phyloP scores from a whole-genome alignment of 1,140 invertebrate species.

The Cecropterus lyciades region DNA sequence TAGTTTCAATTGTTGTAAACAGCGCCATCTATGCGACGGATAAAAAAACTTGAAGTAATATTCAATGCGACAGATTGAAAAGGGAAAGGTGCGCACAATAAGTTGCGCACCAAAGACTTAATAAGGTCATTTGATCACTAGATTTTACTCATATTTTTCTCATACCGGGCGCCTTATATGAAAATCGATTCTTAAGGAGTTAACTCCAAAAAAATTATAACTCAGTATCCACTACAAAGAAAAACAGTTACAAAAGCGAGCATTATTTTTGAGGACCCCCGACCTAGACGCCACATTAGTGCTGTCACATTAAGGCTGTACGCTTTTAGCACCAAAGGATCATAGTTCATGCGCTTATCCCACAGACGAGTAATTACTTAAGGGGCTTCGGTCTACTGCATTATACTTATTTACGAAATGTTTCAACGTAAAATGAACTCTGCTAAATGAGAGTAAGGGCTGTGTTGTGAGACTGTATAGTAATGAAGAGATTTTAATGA shows the following conservation, averaged over 20 bases:
- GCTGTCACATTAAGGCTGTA: conserved; percentile 26
- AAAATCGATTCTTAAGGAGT: too few relatives aligned
- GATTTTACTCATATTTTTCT: too few relatives aligned
- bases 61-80: too few relatives aligned
- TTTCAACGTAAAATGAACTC: conserved; percentile 5
- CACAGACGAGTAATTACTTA: conserved; percentile 36
- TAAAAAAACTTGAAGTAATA: too few relatives aligned
- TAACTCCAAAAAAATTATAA: too few relatives aligned
- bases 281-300: conserved; percentile 15
- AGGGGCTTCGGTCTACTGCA: conserved; percentile 32
- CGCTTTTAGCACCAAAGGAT: conserved; percentile 32
- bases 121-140: too few relatives aligned
- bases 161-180: too few relatives aligned
- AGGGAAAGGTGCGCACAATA: too few relatives aligned
- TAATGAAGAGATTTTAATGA: conserved; percentile 38
- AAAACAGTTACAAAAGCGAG: conserved; percentile 7
- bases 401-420: conserved; percentile 23
- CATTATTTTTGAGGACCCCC: not conserved
- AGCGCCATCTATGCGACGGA: too few relatives aligned
- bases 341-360: conserved; percentile 30
- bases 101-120: too few relatives aligned
- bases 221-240: conserved; percentile 4
- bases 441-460: not conserved
- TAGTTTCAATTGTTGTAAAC: too few relatives aligned
- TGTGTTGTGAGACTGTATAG: conserved; percentile 2